phyloP scores from a whole-genome alignment of 2,113 vertebrate genomes.

The Verasper variegatus region DNA sequence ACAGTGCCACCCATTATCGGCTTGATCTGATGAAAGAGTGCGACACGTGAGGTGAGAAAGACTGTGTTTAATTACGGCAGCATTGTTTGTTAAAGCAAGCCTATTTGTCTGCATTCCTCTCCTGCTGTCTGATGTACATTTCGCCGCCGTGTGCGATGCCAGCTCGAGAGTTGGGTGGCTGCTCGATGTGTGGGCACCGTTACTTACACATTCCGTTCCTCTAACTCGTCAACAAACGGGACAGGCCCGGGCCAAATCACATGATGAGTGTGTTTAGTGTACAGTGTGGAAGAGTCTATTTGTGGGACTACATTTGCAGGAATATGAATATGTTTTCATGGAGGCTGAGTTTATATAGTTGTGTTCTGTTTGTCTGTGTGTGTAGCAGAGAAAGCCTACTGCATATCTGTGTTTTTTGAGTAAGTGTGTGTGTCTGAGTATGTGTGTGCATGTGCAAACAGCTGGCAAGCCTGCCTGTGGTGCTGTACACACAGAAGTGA shows the following conservation, averaged over 20 bases:
- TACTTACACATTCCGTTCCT: slow-evolving; percentile 68
- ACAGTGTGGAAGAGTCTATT: slow-evolving; percentile 32
- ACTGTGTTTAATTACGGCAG: slow-evolving; percentile 70
- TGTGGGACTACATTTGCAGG: slow-evolving; percentile 51
- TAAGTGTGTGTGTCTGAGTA: slow-evolving; percentile 35
- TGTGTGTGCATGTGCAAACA: slow-evolving; percentile 72
- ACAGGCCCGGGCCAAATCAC: slow-evolving; percentile 67
- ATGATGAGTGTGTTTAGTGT: slow-evolving; percentile 32
- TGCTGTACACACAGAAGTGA: slow-evolving; percentile 76
- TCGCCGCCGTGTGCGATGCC: slow-evolving; percentile 44
- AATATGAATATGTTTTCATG: slow-evolving; percentile 64
- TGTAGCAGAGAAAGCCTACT: slow-evolving; percentile 37
- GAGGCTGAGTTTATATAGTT: slow-evolving; percentile 61
- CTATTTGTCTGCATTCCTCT: slow-evolving; percentile 83
- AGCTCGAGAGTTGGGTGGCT: slow-evolving; percentile 43
- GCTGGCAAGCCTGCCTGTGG: slow-evolving; percentile 74
- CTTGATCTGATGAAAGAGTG: slow-evolving; percentile 27
- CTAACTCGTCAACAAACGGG: slow-evolving; percentile 48
- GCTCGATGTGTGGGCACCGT: slow-evolving; percentile 69
- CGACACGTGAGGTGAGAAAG: slow-evolving; percentile 57
- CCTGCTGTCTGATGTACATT: slow-evolving; percentile 76
- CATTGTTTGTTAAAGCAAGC: slow-evolving; percentile 76
- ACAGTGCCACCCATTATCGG: slow-evolving; percentile 61
- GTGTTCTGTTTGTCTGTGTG: slow-evolving; percentile 34
- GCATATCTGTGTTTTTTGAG: not conserved